Evolutionary conservation across 2,113 vertebrate species (phyloP).

Genomic region (Triplophysa dalaica): DNA sequence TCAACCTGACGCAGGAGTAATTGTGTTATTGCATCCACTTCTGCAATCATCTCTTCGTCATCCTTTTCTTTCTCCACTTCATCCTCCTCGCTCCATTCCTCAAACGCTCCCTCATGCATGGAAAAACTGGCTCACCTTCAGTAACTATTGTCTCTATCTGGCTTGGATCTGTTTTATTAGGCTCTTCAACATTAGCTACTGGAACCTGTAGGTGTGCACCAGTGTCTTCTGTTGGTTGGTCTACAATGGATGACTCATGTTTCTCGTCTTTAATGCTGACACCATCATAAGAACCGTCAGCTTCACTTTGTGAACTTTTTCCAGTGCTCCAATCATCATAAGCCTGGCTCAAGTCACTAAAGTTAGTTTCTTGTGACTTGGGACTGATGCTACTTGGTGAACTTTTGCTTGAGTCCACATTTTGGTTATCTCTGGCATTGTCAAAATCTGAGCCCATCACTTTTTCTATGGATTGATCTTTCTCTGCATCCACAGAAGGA

Average conservation of each 20-base stretch:
- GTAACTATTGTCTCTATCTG: conserved; percentile 2
- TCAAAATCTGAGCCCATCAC: not conserved
- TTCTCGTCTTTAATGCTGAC: not conserved
- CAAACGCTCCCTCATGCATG: conserved; percentile 32
- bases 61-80: conserved; percentile 48
- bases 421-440: not conserved
- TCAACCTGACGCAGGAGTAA: conserved; percentile 62
- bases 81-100: conserved; percentile 26
- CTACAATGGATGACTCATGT: not conserved
- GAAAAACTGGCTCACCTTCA: not conserved
- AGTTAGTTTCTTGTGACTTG: conserved; percentile 19
- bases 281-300: conserved; percentile 1
- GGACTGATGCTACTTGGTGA: not conserved
- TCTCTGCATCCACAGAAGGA: conserved; percentile 12
- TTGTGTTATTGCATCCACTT: conserved; percentile 57
- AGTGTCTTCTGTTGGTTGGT: not conserved
- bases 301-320: conserved; percentile 8
- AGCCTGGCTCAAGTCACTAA: conserved; percentile 3
- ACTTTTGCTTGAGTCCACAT: not conserved
- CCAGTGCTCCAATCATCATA: conserved; percentile 4
- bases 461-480: not conserved
- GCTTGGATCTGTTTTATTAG: conserved; percentile 5
- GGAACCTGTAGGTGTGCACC: not conserved
- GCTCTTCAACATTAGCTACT: not conserved
- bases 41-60: conserved; percentile 28